Evolutionary conservation across 2,797 vertebrate genomes (phyloP).

Genomic region (Parambassis ranga): DNA sequence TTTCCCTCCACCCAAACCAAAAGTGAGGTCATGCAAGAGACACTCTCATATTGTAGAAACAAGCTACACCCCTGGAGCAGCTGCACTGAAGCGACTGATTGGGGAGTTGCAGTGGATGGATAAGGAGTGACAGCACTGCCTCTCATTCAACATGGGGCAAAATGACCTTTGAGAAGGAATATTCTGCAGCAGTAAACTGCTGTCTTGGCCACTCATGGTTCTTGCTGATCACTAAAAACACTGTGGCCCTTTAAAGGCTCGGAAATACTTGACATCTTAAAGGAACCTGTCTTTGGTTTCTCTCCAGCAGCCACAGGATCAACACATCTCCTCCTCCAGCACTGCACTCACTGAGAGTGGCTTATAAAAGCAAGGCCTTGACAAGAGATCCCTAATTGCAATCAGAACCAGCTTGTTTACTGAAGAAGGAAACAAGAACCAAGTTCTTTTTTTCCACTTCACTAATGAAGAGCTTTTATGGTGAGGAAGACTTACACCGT

Average conservation of each 20-base stretch:
- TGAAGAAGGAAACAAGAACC: conserved; percentile 43
- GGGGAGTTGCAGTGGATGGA: conserved; percentile 16
- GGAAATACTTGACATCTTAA: neutral
- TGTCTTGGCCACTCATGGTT: neutral
- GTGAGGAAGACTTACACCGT: conserved; percentile 15
- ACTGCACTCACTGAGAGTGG: conserved; percentile 46
- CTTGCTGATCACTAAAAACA: neutral
- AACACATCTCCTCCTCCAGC: neutral
- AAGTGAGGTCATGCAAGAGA: conserved; percentile 34
- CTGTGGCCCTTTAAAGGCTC: neutral
- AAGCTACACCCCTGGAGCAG: conserved; percentile 36
- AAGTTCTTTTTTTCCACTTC: conserved; percentile 25
- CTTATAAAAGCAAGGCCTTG: conserved; percentile 55
- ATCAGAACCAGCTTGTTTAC: conserved; percentile 66
- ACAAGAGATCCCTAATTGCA: conserved; percentile 59
- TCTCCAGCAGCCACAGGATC: neutral
- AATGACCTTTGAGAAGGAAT: conserved; percentile 6
- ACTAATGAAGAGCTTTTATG: conserved; percentile 61
- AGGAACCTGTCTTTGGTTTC: conserved; percentile 14
- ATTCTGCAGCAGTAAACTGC: neutral
- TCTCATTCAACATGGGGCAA: neutral
- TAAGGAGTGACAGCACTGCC: conserved; percentile 4
- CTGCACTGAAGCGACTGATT: conserved; percentile 9
- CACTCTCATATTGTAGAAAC: conserved; percentile 8
- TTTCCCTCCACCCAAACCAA: neutral